Percentiles rank a stretch among this genome's conserved stretches.
phyloP scores from a whole-genome alignment of 2,888 invertebrate species.

The Dasypolia templi region DNA sequence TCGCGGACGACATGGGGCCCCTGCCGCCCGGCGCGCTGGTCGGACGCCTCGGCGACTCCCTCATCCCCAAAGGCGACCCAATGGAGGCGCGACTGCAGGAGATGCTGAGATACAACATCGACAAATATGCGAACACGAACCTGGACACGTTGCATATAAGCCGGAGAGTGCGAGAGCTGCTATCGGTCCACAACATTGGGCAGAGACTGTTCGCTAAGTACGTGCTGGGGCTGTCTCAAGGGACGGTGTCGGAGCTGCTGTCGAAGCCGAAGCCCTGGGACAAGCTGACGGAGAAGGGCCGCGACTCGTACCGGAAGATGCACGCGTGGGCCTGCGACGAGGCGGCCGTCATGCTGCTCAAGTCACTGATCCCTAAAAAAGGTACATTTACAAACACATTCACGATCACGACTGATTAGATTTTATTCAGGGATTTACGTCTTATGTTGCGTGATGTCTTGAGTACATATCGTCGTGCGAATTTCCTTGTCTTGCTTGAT shows the following conservation, averaged over 20 bases:
- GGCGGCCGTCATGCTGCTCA: slow-evolving; percentile 98
- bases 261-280: slow-evolving; percentile 99
- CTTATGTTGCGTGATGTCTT: slow-evolving; percentile 25
- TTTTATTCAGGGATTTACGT: slow-evolving; percentile 35
- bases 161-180: slow-evolving; percentile 96
- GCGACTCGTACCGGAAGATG: slow-evolving; percentile 99
- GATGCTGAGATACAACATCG: slow-evolving; percentile 98
- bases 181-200: slow-evolving; percentile 99
- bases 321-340: slow-evolving; percentile 99
- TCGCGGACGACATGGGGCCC: slow-evolving; percentile 95
- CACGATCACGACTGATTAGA: slow-evolving; percentile 39
- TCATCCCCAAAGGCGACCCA: slow-evolving; percentile 97
- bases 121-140: slow-evolving; percentile 98
- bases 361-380: slow-evolving; percentile 99
- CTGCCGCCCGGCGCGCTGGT: slow-evolving; percentile 95
- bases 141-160: slow-evolving; percentile 99
- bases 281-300: slow-evolving; percentile 99
- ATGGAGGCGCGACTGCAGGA: slow-evolving; percentile 98
- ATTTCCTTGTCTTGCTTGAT: slow-evolving; percentile 23
- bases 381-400: slow-evolving; percentile 89
- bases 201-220: slow-evolving; percentile 99
- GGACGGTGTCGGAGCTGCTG: slow-evolving; percentile 99
- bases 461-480: slow-evolving; percentile 12
- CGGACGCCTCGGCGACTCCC: slow-evolving; percentile 95
- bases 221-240: slow-evolving; percentile 98